Evolutionary conservation across 1,140 invertebrate genomes (phyloP), one percentile per base, ranked within the genome.

Genomic region (Penaeus chinensis): DNA sequence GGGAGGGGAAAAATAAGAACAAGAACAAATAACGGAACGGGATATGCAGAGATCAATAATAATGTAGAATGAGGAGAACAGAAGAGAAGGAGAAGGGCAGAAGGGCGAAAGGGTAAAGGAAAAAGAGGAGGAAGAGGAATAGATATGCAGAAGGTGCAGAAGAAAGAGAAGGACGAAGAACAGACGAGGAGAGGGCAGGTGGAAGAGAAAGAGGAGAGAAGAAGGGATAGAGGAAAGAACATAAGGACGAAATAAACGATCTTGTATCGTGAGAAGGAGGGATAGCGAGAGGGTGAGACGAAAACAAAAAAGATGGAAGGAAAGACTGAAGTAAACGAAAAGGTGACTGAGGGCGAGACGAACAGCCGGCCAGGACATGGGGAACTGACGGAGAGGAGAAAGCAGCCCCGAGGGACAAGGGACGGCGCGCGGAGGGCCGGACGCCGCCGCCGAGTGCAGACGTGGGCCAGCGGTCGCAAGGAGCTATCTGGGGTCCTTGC

Each of bases 321-420:
- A 78, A 37, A 32, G 76, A 78, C 8, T 27, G 10, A 78, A 20
- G 10, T 10, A 78, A 27, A n/a, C 8, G 24, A 78, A 11, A 27
- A 47, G 4, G 20, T 42, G 76, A 42, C 7, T 37, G 37, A 42
- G 20, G 24, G 76, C 37, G 24, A 37, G 20, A 32, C 24, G 37
- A 78, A 47, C 7, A 2, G 11, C 11, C 47, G 47, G 42, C 42
- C 42, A 47, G 10, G 42, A 3, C 42, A 5, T 10, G n/a, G n/a
- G n/a, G n/a, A n/a, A n/a, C n/a, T n/a, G n/a, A n/a, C n/a, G 74
- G 32, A 77, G 32, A 77, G 74, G 74, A 77, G 74, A 32, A 2
- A 32, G 32, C 32, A 32, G 47, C 47, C 47, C 7, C 2, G 47
- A 7, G 11, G 47, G 11, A 13, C 47, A 4, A 13, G 47, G 11